Evolutionary conservation across 2,797 vertebrate species (phyloP).

Genomic region (Catamblyrhynchus diadema): DNA sequence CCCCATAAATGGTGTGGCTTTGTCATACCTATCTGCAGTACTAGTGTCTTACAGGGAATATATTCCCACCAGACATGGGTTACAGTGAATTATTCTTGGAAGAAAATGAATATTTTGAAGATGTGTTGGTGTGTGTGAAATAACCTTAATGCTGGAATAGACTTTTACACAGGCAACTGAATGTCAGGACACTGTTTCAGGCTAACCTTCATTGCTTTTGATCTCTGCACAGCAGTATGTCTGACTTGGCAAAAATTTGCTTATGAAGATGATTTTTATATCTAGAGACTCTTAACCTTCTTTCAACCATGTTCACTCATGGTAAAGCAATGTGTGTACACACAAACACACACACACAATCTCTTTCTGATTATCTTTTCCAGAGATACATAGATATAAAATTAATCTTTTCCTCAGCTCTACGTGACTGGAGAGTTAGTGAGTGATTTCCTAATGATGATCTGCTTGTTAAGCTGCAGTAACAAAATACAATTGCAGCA

Average conservation of each 20-base stretch:
- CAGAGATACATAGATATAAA: not conserved
- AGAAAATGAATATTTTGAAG: not conserved
- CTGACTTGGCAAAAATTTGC: not conserved
- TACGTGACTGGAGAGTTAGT: not conserved
- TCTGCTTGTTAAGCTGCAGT: not conserved
- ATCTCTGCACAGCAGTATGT: not conserved
- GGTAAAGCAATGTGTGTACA: not conserved
- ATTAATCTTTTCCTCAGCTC: not conserved
- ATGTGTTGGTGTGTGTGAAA: not conserved
- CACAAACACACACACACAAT: not conserved
- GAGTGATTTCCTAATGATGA: not conserved
- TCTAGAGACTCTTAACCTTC: not conserved
- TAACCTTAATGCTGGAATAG: not conserved
- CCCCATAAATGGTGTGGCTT: not conserved
- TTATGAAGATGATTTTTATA: not conserved
- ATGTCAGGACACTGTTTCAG: not conserved
- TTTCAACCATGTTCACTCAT: not conserved
- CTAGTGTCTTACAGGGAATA: not conserved
- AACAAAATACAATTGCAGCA: not conserved
- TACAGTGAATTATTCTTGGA: not conserved
- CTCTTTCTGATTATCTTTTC: not conserved
- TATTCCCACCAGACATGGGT: not conserved
- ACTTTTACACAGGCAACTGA: not conserved
- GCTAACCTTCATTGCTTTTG: not conserved
- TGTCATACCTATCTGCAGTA: not conserved